Evolutionary conservation across 2,113 vertebrate genomes (phyloP), one percentile per base, ranked within the genome.

Genomic region (Desmodus rotundus): DNA sequence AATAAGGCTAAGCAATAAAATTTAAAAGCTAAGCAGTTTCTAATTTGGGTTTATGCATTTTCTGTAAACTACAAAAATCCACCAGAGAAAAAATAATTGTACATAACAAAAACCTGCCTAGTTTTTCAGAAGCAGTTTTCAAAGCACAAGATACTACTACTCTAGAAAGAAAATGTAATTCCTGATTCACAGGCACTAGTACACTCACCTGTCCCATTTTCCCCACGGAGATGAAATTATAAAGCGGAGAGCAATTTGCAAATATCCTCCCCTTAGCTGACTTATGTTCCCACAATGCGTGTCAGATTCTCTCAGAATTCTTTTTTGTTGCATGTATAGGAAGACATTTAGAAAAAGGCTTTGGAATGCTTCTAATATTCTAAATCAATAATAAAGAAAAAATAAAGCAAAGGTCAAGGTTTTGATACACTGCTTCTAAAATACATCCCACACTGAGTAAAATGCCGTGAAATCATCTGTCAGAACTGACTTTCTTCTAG

Each of bases 391-490:
- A 41, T 87, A 94, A 98, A 97, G 70, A 67, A 90, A 76, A 97
- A 98, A 98, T 95, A 81, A 97, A 98, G 84, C 28, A 98, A 97
- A 98, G 92, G 96, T 97, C 97, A 98, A 96, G 83, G 72, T 98
- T 98, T 98, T 98, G 83, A 98, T 98, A 96, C 50, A 15, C 28
- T 96, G 93, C 89, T 87, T 96, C 82, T 92, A 91, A 98, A 90
- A 96, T 92, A 95, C 76, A 96, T 90, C 83, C 76, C 96, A 68
- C 50, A 97, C 97, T 96, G 24, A 2, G 90, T 96, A 97, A 98
- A 98, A 96, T 87, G 84, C 65, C 97, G 87, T 98, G 96, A 98
- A 98, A 98, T 98, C 91, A 65, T 72, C 81, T 97, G 94, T 97
- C 98, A 98, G 94, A 93, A 96, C 96, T 28, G 65, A 95, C 91